Base-by-base conservation (phyloP, 2,888 invertebrate species). In the Lasioglossum leucozonium region DNA sequence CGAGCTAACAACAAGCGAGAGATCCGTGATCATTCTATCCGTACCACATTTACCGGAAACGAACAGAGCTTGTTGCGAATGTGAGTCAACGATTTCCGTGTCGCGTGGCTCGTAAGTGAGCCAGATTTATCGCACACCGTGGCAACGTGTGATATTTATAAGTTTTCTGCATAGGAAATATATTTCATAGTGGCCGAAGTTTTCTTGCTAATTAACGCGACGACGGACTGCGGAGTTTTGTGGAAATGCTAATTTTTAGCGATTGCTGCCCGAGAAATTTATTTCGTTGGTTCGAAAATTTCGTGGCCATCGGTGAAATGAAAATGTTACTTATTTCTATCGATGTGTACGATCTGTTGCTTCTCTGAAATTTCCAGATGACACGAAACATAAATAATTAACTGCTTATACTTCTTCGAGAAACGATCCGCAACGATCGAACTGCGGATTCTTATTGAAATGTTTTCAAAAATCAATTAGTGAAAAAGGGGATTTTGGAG, bases 11-110 rank as follows among this genome's bases (percentile, higher is more conserved):
- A 65, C 16, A 65, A 65, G 65, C 5, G 2, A 18, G 65, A 8
- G 65, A 34, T 65, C 3, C 30, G 34, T 16, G 18, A 34, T 34
- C 34, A 3, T 34, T 65, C 18, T 34, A 30, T 8, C 10, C 6
- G 65, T 65, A 34, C 65, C 34, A 65, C 65, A 65, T 65, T 65
- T 65, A 65, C 34, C 65, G 65, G 30, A 65, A 65, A 65, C 18
- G 10, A 10, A 18, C 65, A 8, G 34, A 65, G 65, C 34, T 8
- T 65, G 4, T n/a, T 18, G 18, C 65, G 34, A 65, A 65, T 65
- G 65, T 4, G 65, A 65, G 65, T 18, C 34, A 30, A 34, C 34
- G 18, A 34, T 65, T 30, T 30, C 30, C 11, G 30, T 30, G 26
- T 62, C 58, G 58, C 58, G 58, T 30, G 30, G 58, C 58, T 30